Evolutionary conservation across 2,113 vertebrate genomes (phyloP).

Genomic region (Terrapene triunguis): DNA sequence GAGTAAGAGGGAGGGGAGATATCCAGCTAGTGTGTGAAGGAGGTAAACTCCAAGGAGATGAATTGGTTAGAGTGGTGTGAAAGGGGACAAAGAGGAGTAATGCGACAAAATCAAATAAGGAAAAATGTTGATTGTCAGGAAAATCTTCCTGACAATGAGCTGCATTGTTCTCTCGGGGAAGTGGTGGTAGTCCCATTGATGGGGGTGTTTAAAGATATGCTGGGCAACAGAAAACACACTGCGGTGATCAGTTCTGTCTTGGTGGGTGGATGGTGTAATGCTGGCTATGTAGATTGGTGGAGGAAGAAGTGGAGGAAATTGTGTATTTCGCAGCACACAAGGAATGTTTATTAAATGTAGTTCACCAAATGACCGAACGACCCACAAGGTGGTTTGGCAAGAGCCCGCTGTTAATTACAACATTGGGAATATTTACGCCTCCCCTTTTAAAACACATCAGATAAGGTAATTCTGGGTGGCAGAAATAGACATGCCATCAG

Average conservation of each 20-base stretch:
- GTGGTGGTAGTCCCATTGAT: neutral
- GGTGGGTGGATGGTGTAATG: neutral
- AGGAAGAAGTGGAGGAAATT: neutral
- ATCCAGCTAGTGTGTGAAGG: conserved; percentile 16
- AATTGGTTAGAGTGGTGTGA: neutral
- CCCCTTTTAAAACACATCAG: conserved; percentile 14
- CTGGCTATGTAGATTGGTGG: fast-evolving
- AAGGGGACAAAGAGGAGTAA: neutral
- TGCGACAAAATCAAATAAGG: fast-evolving
- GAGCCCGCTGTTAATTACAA: fast-evolving
- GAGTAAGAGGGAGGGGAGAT: neutral
- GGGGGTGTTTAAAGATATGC: neutral
- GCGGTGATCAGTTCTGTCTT: fast-evolving
- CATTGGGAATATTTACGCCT: neutral
- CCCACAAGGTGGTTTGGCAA: neutral
- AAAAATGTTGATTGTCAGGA: neutral
- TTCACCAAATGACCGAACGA: neutral
- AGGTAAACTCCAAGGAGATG: neutral
- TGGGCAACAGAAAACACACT: neutral
- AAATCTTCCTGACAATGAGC: neutral
- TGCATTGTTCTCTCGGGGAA: neutral
- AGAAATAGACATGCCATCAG: neutral
- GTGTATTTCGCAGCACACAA: neutral
- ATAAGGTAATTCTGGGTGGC: conserved; percentile 19
- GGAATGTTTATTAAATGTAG: neutral